These are phyloP conservation scores for Benitochromis conjunctus DNA, from an alignment of 2,113 vertebrate species.

Conservation along the genomic window DNA sequence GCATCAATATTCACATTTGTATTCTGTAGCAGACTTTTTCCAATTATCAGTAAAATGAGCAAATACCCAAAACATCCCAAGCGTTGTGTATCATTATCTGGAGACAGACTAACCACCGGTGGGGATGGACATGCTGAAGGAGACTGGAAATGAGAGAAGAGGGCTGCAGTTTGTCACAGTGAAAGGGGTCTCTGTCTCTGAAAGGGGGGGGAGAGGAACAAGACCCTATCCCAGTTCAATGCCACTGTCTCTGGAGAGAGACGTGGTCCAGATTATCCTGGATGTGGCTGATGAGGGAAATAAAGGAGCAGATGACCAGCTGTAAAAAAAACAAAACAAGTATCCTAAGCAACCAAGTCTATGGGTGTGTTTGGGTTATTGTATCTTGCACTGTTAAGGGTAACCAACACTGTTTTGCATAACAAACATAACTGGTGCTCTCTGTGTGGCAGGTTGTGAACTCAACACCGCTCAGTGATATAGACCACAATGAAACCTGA, in stretches of 20 bases:
- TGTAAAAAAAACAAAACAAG: not conserved
- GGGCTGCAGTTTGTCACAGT: constrained; percentile 41
- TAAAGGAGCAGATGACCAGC: not conserved
- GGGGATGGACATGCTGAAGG: constrained; percentile 20
- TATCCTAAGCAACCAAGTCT: not conserved
- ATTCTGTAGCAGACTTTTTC: not conserved
- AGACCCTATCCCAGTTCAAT: not conserved
- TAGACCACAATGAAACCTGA: constrained; percentile 35
- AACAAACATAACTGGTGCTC: not conserved
- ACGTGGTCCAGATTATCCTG: not conserved
- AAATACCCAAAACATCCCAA: not conserved
- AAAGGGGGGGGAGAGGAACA: not conserved
- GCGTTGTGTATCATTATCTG: constrained; percentile 17
- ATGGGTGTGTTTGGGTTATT: not conserved
- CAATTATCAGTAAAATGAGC: not conserved
- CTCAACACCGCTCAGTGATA: not conserved
- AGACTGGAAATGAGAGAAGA: constrained; percentile 44
- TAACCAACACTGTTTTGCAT: not conserved
- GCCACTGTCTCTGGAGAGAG: not conserved
- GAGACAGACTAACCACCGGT: constrained; percentile 40
- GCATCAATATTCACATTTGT: not conserved
- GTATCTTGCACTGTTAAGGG: not conserved
- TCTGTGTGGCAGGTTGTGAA: not conserved
- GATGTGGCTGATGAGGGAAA: not conserved
- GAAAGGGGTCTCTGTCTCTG: constrained; percentile 64